These are phyloP conservation scores for Dysmachus trigonus DNA, from an alignment of 2,888 invertebrate species.

Conservation along the genomic window DNA sequence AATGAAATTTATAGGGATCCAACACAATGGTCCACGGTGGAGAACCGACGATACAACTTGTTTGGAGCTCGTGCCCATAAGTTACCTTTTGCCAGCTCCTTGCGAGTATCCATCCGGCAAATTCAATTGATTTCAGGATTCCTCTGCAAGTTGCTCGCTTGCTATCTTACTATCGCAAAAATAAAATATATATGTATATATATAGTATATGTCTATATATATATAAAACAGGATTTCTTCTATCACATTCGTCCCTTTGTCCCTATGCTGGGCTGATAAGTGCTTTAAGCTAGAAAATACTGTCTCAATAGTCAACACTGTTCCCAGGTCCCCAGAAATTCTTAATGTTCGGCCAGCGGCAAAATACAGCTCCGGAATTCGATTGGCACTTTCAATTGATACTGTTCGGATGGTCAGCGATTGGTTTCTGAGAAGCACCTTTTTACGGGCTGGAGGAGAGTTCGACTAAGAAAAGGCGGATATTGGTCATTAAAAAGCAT, in stretches of 20 bases:
- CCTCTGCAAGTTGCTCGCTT: background rate
- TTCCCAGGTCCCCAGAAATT: conserved; percentile 3
- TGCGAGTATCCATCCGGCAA: background rate
- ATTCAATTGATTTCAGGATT: background rate
- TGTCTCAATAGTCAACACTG: background rate
- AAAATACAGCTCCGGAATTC: conserved; percentile 5
- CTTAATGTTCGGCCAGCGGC: conserved; percentile 5
- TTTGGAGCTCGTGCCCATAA: background rate
- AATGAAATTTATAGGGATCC: background rate
- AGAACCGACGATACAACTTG: background rate
- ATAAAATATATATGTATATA: background rate
- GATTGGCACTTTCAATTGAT: conserved; percentile 19
- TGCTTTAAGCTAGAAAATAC: background rate
- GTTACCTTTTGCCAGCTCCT: background rate
- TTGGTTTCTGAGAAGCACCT: background rate
- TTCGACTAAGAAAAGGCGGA: conserved; percentile 3
- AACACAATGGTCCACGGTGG: background rate
- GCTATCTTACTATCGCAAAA: background rate
- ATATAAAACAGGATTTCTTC: background rate
- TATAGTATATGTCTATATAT: background rate
- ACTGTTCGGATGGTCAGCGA: background rate
- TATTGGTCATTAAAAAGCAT: background rate
- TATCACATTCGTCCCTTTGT: background rate
- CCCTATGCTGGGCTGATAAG: background rate
- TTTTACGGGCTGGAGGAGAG: background rate